A percentile compares a stretch with the other conserved stretches of the same genome.
phyloP scores from a whole-genome alignment of 2,797 vertebrate genomes.

The Tolypeutes matacus region DNA sequence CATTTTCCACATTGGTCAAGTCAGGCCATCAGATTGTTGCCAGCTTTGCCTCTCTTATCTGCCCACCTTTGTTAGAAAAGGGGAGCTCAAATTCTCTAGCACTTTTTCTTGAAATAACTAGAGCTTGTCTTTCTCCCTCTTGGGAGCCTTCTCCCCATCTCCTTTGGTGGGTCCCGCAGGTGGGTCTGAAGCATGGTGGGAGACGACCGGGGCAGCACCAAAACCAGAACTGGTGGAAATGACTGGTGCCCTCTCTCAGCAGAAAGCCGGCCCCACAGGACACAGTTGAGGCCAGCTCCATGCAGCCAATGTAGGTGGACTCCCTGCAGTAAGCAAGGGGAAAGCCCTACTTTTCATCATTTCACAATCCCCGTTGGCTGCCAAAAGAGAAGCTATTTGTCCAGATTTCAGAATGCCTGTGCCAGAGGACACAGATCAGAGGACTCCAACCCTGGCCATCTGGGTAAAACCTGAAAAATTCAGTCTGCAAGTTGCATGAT shows the following conservation, averaged over 20 bases:
- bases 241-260: not conserved
- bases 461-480: conserved; percentile 4
- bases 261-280: not conserved
- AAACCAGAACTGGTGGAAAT: not conserved
- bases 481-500: not conserved
- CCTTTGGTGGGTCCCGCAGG: not conserved
- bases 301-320: not conserved
- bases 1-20: not conserved
- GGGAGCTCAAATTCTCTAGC: not conserved
- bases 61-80: conserved; percentile 3
- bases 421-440: not conserved
- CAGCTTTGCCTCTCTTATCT: not conserved
- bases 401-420: not conserved
- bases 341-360: not conserved
- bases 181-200: not conserved
- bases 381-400: not conserved
- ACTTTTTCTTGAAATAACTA: not conserved
- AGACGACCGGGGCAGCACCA: not conserved
- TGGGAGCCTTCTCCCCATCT: not conserved
- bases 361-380: not conserved
- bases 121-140: not conserved
- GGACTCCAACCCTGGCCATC: not conserved
- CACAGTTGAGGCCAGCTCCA: not conserved
- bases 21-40: not conserved
- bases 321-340: not conserved